Conservation (phyloP, 1,140 invertebrate species). For the Octopus sinensis region DNA sequence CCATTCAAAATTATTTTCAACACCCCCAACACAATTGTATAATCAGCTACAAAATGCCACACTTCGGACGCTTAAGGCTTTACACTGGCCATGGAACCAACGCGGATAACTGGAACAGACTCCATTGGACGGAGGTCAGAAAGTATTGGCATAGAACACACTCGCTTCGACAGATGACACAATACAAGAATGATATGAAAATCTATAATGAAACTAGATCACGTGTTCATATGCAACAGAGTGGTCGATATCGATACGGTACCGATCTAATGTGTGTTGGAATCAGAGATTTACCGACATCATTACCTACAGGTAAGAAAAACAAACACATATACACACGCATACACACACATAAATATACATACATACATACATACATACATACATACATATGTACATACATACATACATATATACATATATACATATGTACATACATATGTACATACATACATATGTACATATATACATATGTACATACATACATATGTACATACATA, state of each 20-base stretch:
- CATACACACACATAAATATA: not conserved
- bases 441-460: conserved; percentile 25
- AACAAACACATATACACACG: not conserved
- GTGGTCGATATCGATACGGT: not conserved
- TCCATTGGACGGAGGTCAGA: not conserved
- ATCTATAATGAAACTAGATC: conserved; percentile 4
- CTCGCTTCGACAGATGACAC: not conserved
- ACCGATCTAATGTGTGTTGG: conserved; percentile 2
- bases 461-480: conserved; percentile 27
- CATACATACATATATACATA: conserved; percentile 10
- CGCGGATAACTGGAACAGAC: not conserved
- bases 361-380: conserved; percentile 17
- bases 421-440: conserved; percentile 21
- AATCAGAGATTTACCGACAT: conserved; percentile 6
- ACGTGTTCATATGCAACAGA: not conserved
- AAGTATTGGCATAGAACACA: not conserved
- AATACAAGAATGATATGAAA: not conserved
- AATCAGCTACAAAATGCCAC: not conserved
- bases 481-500: conserved; percentile 8
- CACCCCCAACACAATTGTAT: not conserved
- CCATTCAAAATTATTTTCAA: not conserved
- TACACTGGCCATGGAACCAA: not conserved
- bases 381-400: conserved; percentile 12
- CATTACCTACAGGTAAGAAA: not conserved
- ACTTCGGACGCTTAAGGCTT: not conserved